Base-by-base conservation (phyloP, 2,113 vertebrate species). In the Mionectes macconnelli region DNA sequence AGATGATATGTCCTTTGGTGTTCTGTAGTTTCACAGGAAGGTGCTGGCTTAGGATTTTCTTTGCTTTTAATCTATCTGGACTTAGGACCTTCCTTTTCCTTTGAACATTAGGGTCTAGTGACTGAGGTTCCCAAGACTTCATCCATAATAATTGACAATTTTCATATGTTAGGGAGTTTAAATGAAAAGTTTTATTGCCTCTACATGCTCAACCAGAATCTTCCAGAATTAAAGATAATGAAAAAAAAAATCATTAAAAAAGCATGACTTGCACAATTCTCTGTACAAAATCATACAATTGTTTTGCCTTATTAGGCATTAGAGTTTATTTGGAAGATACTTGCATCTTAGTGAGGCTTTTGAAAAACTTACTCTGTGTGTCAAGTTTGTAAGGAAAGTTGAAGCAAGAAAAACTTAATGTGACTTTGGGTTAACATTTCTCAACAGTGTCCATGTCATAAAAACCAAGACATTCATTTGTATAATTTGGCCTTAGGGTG, bases 381-480 rank as follows among this genome's bases (percentile, higher is more conserved):
- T 94, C 52, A 72, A 89, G 49, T 89, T 91, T 87, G 47, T 89
- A 64, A 91, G 56, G 47, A 56, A 93, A 87, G 35, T 89, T 89
- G 39, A 84, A 93, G 44, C 33, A 86, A 93, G 60, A 44, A 92
- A 80, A 87, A 21, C 42, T 70, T 91, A 66, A 31, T 87, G 42
- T 89, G 86, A 84, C 28, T 89, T 93, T 57, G 70, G 57, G 20
- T 90, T 87, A 85, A 85, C 57, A 79, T 95, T 96, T 96, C 85
- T 90, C 75, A 93, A 85, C 40, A 79, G 4, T 42, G 57, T 88
- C 67, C 70, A 22, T 93, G 93, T 87, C 84, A 77, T 81, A 91
- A 95, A 95, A 5, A 2, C 15, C 56, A 91, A 88, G 72, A 60
- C 40, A 80, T 90, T 94, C 7, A 93, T 93, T 93, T 94, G 62